Evolutionary conservation across 2,888 invertebrate species (phyloP), one percentile per base, ranked within the genome.

Genomic region (Tineola bisselliella): DNA sequence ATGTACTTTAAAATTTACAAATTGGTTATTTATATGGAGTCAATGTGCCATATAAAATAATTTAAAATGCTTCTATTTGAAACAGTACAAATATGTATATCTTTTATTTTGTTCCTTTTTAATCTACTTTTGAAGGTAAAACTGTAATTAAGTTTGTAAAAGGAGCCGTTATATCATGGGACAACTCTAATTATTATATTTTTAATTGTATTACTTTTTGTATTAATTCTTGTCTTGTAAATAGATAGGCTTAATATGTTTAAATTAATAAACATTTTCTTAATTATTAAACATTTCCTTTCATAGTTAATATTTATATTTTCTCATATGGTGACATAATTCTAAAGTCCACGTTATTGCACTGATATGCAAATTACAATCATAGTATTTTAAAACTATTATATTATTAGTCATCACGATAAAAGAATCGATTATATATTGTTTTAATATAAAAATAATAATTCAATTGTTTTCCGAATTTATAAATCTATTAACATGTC

Each of bases 191-290:
- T 52, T 44, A 48, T 54, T 43, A 18, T 57, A 38, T 59, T 19
- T 59, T 60, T 62, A 59, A 66, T 63, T 65, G 6, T 25, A 25
- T 25, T 66, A 67, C 62, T 70, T 68, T 69, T 67, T 66, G 67
- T 69, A 64, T 64, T 54, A 61, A 62, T 62, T 67, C 61, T 64
- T 66, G 65, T 70, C 61, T 66, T 76, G 76, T 76, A 76, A 72
- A 76, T 77, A 77, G 69, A 66, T 76, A 76, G 72, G 68, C 63
- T 64, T 63, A 61, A 57, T 63, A 61, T 25, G 48, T 19, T 62
- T 62, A 58, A 57, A 38, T 38, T 38, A 38, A 12, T 38, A 38
- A 38, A 38, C 38, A 12, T 38, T n/a, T n/a, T n/a, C n/a, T n/a
- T n/a, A n/a, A n/a, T n/a, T n/a, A n/a, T n/a, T 4, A 25, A 4